Conservation (phyloP, 2,797 vertebrate species). For the Schizopygopsis pylzovi region DNA sequence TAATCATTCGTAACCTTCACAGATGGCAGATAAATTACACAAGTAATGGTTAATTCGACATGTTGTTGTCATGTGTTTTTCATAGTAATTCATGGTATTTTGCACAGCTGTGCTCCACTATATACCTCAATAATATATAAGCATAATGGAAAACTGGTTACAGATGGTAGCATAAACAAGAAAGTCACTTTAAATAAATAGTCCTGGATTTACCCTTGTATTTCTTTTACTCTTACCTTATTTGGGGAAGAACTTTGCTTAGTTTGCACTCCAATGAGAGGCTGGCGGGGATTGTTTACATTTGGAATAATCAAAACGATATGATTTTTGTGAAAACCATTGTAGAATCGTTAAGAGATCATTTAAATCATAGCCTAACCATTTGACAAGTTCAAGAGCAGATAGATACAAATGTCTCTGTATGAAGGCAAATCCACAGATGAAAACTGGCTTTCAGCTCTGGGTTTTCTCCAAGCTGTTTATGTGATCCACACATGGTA, state of each 20-base stretch:
- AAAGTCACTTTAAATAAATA: slow-evolving; percentile 71
- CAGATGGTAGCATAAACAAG: slow-evolving; percentile 76
- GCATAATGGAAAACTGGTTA: slow-evolving; percentile 61
- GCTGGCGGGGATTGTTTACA: slow-evolving; percentile 71
- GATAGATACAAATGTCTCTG: slow-evolving; percentile 78
- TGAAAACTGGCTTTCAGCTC: slow-evolving; percentile 69
- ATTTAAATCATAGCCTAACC: slow-evolving; percentile 69
- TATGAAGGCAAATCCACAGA: slow-evolving; percentile 77
- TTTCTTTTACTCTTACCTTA: slow-evolving; percentile 75
- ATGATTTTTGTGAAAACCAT: slow-evolving; percentile 68
- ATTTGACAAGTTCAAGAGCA: slow-evolving; percentile 72
- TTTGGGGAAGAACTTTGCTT: slow-evolving; percentile 74
- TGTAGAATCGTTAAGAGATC: slow-evolving; percentile 62
- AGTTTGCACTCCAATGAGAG: slow-evolving; percentile 63
- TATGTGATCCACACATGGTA: slow-evolving; percentile 79
- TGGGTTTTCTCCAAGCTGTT: slow-evolving; percentile 80
- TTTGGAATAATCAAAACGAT: slow-evolving; percentile 73
- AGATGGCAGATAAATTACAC: slow-evolving; percentile 9
- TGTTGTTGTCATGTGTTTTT: slow-evolving; percentile 49
- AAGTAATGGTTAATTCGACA: slow-evolving; percentile 47
- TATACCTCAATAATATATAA: slow-evolving; percentile 51
- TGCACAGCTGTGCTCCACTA: slow-evolving; percentile 64
- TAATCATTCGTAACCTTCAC: slow-evolving; percentile 8
- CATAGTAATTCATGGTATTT: slow-evolving; percentile 40
- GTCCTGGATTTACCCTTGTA: slow-evolving; percentile 72